Percentiles rank a stretch among this genome's conserved stretches.
Conservation (phyloP, 2,113 vertebrate species). For the Noctilio leporinus region DNA sequence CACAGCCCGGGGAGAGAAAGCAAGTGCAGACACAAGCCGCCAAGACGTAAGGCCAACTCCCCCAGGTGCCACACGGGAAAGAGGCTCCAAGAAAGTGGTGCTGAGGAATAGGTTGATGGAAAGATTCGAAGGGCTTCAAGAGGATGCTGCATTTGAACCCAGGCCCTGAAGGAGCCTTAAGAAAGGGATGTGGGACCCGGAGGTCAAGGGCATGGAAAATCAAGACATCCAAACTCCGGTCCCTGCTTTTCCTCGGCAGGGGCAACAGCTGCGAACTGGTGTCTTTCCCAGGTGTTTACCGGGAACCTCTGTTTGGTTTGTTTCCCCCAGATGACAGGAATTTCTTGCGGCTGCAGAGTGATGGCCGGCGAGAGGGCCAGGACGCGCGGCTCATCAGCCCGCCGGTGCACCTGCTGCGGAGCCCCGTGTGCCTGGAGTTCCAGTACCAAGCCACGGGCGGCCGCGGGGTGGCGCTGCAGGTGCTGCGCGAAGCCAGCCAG, state of each 20-base stretch:
- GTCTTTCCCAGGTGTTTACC: background rate
- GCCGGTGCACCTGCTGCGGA: conserved; percentile 83
- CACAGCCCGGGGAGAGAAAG: background rate
- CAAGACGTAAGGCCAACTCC: accelerated
- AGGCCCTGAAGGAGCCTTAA: background rate
- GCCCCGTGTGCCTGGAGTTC: conserved; percentile 92
- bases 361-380: conserved; percentile 83
- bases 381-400: conserved; percentile 92
- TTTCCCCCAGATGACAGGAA: conserved; percentile 81
- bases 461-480: conserved; percentile 85
- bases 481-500: conserved; percentile 87
- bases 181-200: background rate
- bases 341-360: conserved; percentile 89
- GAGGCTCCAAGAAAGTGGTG: background rate
- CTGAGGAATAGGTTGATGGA: background rate
- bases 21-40: background rate
- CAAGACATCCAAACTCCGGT: background rate
- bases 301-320: conserved; percentile 15
- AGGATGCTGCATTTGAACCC: background rate
- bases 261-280: background rate
- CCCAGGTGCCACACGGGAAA: accelerated
- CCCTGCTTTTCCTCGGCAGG: background rate
- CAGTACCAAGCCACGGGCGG: conserved; percentile 90
- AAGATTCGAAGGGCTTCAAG: background rate
- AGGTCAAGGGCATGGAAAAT: background rate